Conservation (phyloP, 2,888 invertebrate species). For the Phoenoteleia sp. region DNA sequence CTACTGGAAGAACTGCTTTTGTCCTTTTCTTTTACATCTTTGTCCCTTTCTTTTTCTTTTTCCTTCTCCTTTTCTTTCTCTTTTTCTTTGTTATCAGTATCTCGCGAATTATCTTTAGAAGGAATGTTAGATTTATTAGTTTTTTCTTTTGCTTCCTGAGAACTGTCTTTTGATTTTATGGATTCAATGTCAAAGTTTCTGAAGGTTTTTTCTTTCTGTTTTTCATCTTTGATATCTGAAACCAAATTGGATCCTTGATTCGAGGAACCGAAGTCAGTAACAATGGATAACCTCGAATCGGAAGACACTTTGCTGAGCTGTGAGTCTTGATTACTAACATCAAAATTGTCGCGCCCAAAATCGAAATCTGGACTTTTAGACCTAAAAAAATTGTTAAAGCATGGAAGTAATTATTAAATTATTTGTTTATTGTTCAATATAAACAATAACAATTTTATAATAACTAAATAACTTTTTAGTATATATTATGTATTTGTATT, state of each 20-base stretch:
- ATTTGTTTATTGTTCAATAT: too few species aligned
- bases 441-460: too few species aligned
- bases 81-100: slow-evolving; percentile 76
- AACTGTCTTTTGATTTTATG: slow-evolving; percentile 79
- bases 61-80: too few species aligned
- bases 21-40: slow-evolving; percentile 80
- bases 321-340: slow-evolving; percentile 88
- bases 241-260: slow-evolving; percentile 84
- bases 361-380: slow-evolving; percentile 86
- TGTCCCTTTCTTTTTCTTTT: slow-evolving; percentile 73
- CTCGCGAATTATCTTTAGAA: slow-evolving; percentile 82
- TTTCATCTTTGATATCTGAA: slow-evolving; percentile 81
- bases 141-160: slow-evolving; percentile 77
- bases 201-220: slow-evolving; percentile 81
- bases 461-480: too few species aligned
- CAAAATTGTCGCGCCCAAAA: slow-evolving; percentile 84
- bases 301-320: slow-evolving; percentile 89
- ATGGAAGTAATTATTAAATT: too few species aligned
- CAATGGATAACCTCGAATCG: slow-evolving; percentile 88
- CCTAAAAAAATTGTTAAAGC: slow-evolving; percentile 77
- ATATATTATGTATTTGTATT: too few species aligned
- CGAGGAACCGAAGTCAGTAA: slow-evolving; percentile 87
- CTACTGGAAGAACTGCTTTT: slow-evolving; percentile 69
- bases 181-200: slow-evolving; percentile 80
- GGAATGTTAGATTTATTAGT: slow-evolving; percentile 76